phyloP scores from a whole-genome alignment of 2,113 vertebrate species.

The Climacteris rufus region DNA sequence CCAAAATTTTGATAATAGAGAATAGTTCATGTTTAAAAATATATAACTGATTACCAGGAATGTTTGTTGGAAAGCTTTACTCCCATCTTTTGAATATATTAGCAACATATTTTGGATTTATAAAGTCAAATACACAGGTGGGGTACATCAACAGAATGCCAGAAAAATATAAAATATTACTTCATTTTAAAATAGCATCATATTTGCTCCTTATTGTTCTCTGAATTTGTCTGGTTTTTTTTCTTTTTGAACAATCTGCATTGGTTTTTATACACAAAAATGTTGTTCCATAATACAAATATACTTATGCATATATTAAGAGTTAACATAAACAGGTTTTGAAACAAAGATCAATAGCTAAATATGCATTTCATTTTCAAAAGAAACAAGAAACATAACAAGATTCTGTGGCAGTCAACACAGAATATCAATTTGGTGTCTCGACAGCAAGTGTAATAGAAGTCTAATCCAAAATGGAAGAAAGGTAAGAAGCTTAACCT shows the following conservation, averaged over 20 bases:
- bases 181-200: neutral
- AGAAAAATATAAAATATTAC: neutral
- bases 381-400: neutral
- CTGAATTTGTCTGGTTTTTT: neutral
- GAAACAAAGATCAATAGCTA: neutral
- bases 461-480: neutral
- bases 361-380: neutral
- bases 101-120: neutral
- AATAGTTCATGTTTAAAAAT: neutral
- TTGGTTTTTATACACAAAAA: neutral
- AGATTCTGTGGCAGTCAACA: neutral
- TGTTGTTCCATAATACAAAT: neutral
- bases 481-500: neutral
- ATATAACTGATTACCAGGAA: neutral
- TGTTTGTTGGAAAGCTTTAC: neutral
- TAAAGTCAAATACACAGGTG: neutral
- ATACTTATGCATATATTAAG: neutral
- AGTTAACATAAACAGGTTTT: neutral
- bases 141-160: neutral
- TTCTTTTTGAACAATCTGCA: neutral
- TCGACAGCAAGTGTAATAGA: neutral
- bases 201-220: neutral
- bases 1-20: neutral
- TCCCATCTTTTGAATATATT: neutral
- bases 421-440: neutral